Conservation (phyloP, 2,888 invertebrate genomes). For the Nebria salina region DNA sequence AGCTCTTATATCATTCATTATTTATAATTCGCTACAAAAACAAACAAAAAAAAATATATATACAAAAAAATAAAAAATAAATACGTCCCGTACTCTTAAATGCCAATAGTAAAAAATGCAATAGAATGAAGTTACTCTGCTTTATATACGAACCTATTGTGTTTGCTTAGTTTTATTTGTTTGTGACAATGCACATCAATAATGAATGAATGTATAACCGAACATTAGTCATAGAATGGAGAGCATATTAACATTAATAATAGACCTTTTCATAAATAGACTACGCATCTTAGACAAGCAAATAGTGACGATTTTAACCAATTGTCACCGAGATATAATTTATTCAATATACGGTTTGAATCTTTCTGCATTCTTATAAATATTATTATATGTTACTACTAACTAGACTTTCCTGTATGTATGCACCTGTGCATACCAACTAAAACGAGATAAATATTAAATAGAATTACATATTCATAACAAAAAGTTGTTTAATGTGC, state of each 20-base stretch:
- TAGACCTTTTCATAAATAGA: not conserved
- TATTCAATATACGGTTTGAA: no score
- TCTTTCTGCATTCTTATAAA: no score
- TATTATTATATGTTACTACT: no score
- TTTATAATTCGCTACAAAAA: constrained; percentile 50
- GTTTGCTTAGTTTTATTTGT: constrained; percentile 11
- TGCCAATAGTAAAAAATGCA: constrained; percentile 52
- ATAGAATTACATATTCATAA: no score
- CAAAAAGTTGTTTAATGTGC: not conserved
- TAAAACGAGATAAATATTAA: no score
- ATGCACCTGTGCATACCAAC: no score
- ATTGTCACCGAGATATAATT: no score
- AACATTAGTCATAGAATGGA: constrained; percentile 9
- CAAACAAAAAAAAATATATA: constrained; percentile 49
- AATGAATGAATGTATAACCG: constrained; percentile 13
- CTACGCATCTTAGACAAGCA: not conserved
- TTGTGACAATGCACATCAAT: constrained; percentile 38
- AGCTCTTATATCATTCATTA: constrained; percentile 52
- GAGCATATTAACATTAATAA: constrained; percentile 5
- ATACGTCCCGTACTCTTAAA: constrained; percentile 50
- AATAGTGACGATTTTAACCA: not conserved
- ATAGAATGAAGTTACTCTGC: constrained; percentile 42
- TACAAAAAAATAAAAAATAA: constrained; percentile 49
- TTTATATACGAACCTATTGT: constrained; percentile 27
- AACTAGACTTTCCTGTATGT: no score